Evolutionary conservation across 2,888 invertebrate genomes (phyloP).

Genomic region (Calliopum simillimum): DNA sequence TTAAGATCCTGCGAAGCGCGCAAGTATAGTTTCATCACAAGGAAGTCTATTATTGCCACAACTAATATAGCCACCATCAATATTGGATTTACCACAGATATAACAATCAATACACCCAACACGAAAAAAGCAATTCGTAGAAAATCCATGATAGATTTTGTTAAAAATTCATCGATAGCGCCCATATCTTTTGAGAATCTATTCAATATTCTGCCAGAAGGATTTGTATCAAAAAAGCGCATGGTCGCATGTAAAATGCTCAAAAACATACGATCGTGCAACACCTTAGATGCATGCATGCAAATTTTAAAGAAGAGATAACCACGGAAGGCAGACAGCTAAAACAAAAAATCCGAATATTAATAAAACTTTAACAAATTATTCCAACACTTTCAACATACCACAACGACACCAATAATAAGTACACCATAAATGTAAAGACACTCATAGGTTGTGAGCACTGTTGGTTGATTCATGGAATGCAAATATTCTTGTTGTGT

Average conservation of each 20-base stretch:
- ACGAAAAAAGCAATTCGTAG: slow-evolving; percentile 71
- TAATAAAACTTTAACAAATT: slow-evolving; percentile 1
- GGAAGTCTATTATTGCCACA: slow-evolving; percentile 74
- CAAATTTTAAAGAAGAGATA: slow-evolving; percentile 80
- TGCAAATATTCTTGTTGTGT: slow-evolving; percentile 65
- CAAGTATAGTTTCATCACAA: slow-evolving; percentile 77
- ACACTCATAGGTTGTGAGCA: slow-evolving; percentile 61
- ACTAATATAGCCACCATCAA: slow-evolving; percentile 76
- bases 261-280: slow-evolving; percentile 89
- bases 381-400: slow-evolving; percentile 42
- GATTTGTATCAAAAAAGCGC: slow-evolving; percentile 88
- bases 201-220: slow-evolving; percentile 80
- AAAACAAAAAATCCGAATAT: neutral
- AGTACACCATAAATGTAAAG: slow-evolving; percentile 65
- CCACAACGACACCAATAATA: slow-evolving; percentile 63
- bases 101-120: slow-evolving; percentile 80
- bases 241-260: slow-evolving; percentile 82
- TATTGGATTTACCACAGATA: slow-evolving; percentile 77
- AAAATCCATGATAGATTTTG: slow-evolving; percentile 70
- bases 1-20: slow-evolving; percentile 81
- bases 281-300: slow-evolving; percentile 78
- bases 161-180: slow-evolving; percentile 72
- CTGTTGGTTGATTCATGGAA: slow-evolving; percentile 55
- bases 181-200: slow-evolving; percentile 83
- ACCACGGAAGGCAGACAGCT: slow-evolving; percentile 72